Evolutionary conservation across 1,140 invertebrate species (phyloP).

Genomic region (Eurosta solidaginis): DNA sequence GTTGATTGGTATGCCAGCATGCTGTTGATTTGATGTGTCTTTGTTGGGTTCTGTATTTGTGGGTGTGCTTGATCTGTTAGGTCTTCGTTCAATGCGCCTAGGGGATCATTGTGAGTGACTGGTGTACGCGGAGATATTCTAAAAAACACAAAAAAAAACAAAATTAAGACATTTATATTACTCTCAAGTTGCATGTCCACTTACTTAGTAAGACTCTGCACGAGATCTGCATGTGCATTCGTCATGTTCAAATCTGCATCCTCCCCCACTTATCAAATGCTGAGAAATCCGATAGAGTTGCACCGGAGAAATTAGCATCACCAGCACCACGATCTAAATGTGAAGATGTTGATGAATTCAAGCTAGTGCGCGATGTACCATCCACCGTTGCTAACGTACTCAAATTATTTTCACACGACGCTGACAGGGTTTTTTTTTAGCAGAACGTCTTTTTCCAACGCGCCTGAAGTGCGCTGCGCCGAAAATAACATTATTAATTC

Average conservation of each 20-base stretch:
- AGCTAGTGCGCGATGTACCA: constrained; percentile 62
- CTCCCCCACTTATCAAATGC: constrained; percentile 62
- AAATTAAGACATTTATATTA: background rate
- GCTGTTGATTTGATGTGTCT: background rate
- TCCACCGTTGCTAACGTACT: constrained; percentile 62
- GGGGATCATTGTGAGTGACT: constrained; percentile 87
- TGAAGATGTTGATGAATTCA: constrained; percentile 61
- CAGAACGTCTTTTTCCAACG: constrained; percentile 68
- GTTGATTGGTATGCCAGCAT: background rate
- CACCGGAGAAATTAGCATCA: constrained; percentile 30
- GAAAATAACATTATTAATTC: constrained; percentile 87
- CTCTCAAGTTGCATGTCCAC: background rate
- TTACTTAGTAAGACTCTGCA: constrained; percentile 61
- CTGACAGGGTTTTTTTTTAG: constrained; percentile 59
- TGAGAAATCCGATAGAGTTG: constrained; percentile 61
- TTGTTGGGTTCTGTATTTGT: background rate
- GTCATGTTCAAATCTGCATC: constrained; percentile 9
- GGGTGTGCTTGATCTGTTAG: constrained; percentile 35
- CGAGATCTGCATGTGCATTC: background rate
- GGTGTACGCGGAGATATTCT: constrained; percentile 75
- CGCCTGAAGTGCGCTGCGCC: constrained; percentile 85
- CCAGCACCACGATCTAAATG: constrained; percentile 41
- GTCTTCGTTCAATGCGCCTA: constrained; percentile 76
- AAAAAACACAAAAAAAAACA: background rate
- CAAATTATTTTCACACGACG: constrained; percentile 55